These are phyloP conservation scores for Callionymus lyra DNA, from an alignment of 2,113 vertebrate genomes.

Conservation along the genomic window DNA sequence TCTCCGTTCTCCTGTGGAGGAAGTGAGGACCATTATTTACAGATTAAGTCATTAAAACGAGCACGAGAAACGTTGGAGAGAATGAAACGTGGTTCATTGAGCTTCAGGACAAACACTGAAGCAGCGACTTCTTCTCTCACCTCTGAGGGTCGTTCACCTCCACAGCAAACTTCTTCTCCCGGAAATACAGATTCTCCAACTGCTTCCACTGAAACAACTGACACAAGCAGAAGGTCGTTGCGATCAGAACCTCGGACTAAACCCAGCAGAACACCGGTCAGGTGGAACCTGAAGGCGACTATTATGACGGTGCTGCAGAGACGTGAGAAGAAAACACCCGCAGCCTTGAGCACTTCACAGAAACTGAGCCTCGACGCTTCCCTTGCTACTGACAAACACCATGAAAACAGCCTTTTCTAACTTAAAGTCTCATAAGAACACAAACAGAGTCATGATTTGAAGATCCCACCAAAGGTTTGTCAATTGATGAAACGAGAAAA, in stretches of 20 bases:
- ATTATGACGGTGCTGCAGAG: too few species aligned
- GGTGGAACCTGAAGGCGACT: too few species aligned
- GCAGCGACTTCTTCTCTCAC: conserved; percentile 67
- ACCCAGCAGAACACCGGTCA: neutral
- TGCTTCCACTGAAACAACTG: conserved; percentile 98
- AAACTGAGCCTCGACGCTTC: neutral
- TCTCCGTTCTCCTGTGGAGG: conserved; percentile 75
- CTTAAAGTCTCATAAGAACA: conserved; percentile 1
- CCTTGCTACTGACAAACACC: neutral
- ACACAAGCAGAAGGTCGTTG: conserved; percentile 16
- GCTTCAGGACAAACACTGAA: too few species aligned
- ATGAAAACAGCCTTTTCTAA: neutral
- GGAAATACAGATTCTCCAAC: conserved; percentile 96
- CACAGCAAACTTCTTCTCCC: conserved; percentile 97
- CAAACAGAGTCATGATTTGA: too few species aligned
- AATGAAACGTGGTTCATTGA: too few species aligned
- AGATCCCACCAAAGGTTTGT: neutral
- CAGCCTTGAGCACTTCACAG: conserved; percentile 19
- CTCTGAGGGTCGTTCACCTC: conserved; percentile 92
- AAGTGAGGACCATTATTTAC: neutral
- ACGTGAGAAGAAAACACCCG: too few species aligned
- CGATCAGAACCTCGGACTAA: neutral
- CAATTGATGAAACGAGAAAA: neutral
- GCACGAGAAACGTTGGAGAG: too few species aligned
- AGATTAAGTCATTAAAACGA: too few species aligned